phyloP scores from a whole-genome alignment of 1,140 invertebrate genomes.

The Pseudomyrmex gracilis region DNA sequence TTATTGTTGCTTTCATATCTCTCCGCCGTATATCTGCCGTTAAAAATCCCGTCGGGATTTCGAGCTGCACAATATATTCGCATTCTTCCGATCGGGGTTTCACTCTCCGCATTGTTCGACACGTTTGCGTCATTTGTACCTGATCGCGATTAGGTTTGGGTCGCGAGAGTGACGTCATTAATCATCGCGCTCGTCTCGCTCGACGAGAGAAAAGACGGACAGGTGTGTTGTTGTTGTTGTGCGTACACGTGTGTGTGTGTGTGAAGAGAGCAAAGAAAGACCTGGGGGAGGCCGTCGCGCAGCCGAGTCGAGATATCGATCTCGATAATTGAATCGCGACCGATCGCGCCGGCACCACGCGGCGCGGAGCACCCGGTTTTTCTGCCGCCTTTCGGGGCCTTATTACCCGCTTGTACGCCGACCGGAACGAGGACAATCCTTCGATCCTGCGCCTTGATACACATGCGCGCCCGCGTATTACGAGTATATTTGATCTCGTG shows the following conservation, averaged over 20 bases:
- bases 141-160: slow-evolving; percentile 59
- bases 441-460: slow-evolving; percentile 33
- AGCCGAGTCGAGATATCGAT: slow-evolving; percentile 66
- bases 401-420: slow-evolving; percentile 17
- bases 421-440: background rate
- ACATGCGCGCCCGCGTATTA: slow-evolving; percentile 8
- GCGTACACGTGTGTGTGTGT: slow-evolving; percentile 8
- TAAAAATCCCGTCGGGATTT: background rate
- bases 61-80: background rate
- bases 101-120: slow-evolving; percentile 1
- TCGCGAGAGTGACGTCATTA: slow-evolving; percentile 66
- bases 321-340: slow-evolving; percentile 75
- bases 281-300: background rate
- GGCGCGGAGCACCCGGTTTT: slow-evolving; percentile 36
- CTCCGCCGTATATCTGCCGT: background rate
- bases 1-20: background rate
- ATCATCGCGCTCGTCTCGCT: slow-evolving; percentile 69
- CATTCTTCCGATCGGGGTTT: slow-evolving; percentile 19
- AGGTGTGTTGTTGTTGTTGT: slow-evolving; percentile 48
- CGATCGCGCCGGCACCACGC: slow-evolving; percentile 68
- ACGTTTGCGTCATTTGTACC: slow-evolving; percentile 61
- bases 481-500: background rate
- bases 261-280: background rate
- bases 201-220: slow-evolving; percentile 60
- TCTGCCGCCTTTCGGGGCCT: slow-evolving; percentile 33